Base-by-base conservation (phyloP, 2,888 invertebrate genomes). In the Celastrina argiolus region DNA sequence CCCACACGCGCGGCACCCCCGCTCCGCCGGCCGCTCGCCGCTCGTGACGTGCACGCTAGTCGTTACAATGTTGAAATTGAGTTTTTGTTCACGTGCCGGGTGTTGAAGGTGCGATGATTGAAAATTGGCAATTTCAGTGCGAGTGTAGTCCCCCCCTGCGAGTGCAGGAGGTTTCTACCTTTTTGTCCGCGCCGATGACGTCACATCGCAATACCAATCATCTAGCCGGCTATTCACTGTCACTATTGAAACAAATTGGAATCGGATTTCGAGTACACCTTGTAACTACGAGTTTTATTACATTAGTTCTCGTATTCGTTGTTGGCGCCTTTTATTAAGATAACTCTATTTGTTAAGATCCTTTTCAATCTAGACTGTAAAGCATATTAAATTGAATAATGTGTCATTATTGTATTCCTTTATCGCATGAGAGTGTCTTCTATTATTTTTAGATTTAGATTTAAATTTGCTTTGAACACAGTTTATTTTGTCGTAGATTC, bases 51-150 rank as follows among this genome's bases (percentile, higher is more conserved):
- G 22, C 8, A 18, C 51, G 10, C 22, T 51, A 26, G n/a, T n/a
- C n/a, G n/a, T n/a, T 51, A 51, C 45, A 45, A 45, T 22, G 26
- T 26, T 26, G 26, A 51, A 51, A 51, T 51, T 51, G 51, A 51
- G 26, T 51, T 51, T 51, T 51, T 51, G 26, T 51, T 51, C 51
- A 51, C 51, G 51, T 51, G 51, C 51, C 51, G 51, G 51, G 51
- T 10, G 51, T 22, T 51, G 22, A 51, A 51, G 26, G 51, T 1
- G 51, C 51, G 22, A 51, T 51, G 51, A 51, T 51, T 51, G 51
- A 51, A 51, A 51, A 51, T 51, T 26, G 51, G 51, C 51, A 51
- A 51, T 51, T 51, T 51, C 22, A 26, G 22, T 22, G 51, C 22
- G 45, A 12, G 22, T 22, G 22, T 26, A 51, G 31, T 12, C 2